These are phyloP conservation scores for Nezara viridula DNA, from an alignment of 2,888 invertebrate genomes.

Conservation along the genomic window DNA sequence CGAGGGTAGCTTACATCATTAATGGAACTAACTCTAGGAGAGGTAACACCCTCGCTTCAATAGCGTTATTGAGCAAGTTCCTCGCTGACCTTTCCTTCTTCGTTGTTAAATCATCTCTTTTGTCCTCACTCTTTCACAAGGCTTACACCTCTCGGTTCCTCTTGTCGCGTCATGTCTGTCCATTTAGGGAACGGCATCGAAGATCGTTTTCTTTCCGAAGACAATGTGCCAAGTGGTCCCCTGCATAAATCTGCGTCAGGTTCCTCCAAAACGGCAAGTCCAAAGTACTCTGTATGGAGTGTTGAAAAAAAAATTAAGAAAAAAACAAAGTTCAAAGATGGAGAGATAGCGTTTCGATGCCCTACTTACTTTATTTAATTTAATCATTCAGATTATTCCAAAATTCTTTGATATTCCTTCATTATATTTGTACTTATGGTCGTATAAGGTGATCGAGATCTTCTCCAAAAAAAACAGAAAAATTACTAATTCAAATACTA, in stretches of 20 bases:
- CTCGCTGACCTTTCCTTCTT: slow-evolving; percentile 12
- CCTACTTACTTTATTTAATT: not conserved
- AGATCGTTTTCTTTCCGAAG: slow-evolving; percentile 13
- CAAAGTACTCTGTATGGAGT: not conserved
- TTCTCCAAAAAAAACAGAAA: no score
- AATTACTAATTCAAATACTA: no score
- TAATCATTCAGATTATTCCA: not conserved
- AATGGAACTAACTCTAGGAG: not conserved
- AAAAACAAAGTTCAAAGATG: not conserved
- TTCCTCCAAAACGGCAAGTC: not conserved
- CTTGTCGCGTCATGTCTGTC: slow-evolving; percentile 43
- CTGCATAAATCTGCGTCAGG: not conserved
- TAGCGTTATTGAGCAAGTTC: slow-evolving; percentile 37
- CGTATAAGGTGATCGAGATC: no score
- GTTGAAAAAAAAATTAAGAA: not conserved
- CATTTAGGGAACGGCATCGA: slow-evolving; percentile 21
- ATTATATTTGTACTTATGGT: no score
- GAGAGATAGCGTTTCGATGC: not conserved
- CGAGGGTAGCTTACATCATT: not conserved
- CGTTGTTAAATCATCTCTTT: slow-evolving; percentile 49
- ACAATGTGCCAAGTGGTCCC: not conserved
- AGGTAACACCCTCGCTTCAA: slow-evolving; percentile 24
- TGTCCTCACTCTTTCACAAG: slow-evolving; percentile 49
- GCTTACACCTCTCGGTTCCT: slow-evolving; percentile 39
- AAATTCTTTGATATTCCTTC: not conserved